Base-by-base conservation (phyloP, 2,797 vertebrate genomes). In the Eospalax fontanierii region DNA sequence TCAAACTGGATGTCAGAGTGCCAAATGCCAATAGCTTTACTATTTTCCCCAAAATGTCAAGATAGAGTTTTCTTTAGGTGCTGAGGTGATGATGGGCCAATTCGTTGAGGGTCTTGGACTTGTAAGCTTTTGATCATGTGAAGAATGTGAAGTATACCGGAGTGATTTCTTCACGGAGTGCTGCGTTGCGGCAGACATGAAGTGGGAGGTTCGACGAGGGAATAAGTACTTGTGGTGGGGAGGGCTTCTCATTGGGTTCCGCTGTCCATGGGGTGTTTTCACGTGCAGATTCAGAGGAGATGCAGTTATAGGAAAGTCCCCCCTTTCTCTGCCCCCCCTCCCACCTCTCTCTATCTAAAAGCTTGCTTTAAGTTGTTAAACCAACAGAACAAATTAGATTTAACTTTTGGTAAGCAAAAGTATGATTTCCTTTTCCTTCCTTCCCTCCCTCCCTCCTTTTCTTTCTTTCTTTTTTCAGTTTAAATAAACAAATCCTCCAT, bases 331-430 rank as follows among this genome's bases (percentile, higher is more conserved):
- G 33, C 30, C 30, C 11, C n/a, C 30, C 30, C 9, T 16, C 30
- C 15, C 28, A 4, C 14, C 15, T 6, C n/a, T 12, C 15, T 33
- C 14, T 30, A n/a, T 65, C 14, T 61, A 1, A 85, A 74, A 81
- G 24, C 66, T 83, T 87, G 46, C 84, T 26, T 93, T 83, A 21
- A 87, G 71, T 80, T 91, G 26, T 94, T 61, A 74, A 70, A 26
- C 65, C 43, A 54, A 6, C 79, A 87, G 63, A 61, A 73, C 54
- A 84, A 76, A 83, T 95, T 4, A 89, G 40, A 70, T 71, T 54
- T 54, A 57, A 78, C 33, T 78, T 83, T 63, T 35, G 5, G 9
- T 70, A 89, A 89, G 81, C 59, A 78, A 89, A 84, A 28, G 3
- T 80, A 14, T 43, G 40, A n/a, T 40, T 94, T 92, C 4, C 8